A percentile compares a stretch with the other conserved stretches of the same genome.
Evolutionary conservation across 2,888 invertebrate genomes (phyloP).

Genomic region (Lumbricus terrestris): DNA sequence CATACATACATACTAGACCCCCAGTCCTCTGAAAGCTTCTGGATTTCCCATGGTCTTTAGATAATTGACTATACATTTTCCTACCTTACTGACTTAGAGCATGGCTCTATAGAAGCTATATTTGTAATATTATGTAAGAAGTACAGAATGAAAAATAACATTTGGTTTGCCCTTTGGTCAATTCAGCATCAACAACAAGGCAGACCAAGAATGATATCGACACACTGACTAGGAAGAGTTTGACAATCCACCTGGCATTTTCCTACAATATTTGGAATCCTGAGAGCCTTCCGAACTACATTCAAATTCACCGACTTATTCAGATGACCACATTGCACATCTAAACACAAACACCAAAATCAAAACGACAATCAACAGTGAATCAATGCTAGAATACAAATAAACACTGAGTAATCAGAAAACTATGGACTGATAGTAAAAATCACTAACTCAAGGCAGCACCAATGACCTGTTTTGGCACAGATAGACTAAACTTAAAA

Average conservation of each 20-base stretch:
- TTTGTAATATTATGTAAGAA: not conserved
- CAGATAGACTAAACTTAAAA: not conserved
- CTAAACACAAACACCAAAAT: not conserved
- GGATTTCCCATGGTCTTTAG: not conserved
- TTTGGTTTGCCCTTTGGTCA: not conserved
- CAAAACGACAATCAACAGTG: not conserved
- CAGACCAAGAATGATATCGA: not conserved
- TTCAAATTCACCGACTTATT: conserved; percentile 51
- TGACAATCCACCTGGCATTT: conserved; percentile 42
- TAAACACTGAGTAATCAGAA: not conserved
- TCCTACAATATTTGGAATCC: conserved; percentile 43
- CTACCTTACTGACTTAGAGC: not conserved
- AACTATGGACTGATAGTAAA: not conserved
- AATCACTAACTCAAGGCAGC: not conserved
- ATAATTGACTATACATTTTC: not conserved
- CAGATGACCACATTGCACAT: conserved; percentile 46
- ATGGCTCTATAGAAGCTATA: not conserved
- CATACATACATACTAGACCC: no score
- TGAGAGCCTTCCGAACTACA: conserved; percentile 48
- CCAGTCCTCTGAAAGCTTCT: no score
- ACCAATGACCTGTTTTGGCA: not conserved
- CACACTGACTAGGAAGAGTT: not conserved
- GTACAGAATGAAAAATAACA: not conserved
- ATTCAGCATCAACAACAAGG: not conserved
- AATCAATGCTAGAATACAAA: not conserved